These are phyloP conservation scores for Rutilus rutilus DNA, from an alignment of 2,113 vertebrate species.

Conservation along the genomic window DNA sequence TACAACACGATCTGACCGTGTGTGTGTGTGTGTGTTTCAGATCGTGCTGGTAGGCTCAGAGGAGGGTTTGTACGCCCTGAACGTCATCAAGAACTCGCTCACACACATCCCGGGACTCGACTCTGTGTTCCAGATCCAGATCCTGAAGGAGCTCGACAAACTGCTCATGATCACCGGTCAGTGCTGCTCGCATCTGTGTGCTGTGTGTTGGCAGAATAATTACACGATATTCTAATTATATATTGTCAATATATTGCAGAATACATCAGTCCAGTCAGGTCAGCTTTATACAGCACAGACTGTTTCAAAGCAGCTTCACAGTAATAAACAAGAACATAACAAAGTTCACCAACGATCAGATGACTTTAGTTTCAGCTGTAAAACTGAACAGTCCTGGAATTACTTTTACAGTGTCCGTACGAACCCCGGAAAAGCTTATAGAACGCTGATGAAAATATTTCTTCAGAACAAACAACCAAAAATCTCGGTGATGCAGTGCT, in stretches of 20 bases:
- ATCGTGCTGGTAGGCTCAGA: constrained; percentile 97
- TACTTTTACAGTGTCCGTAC: no score
- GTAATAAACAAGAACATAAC: no score
- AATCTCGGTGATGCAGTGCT: no score
- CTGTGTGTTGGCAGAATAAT: neutral
- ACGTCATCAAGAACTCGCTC: constrained; percentile 97
- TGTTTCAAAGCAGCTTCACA: neutral
- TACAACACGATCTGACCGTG: neutral
- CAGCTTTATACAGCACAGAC: no score
- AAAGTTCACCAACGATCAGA: no score
- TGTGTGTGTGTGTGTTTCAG: constrained; percentile 67
- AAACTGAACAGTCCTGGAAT: no score
- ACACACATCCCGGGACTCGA: constrained; percentile 94
- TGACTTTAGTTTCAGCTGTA: no score
- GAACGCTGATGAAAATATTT: no score
- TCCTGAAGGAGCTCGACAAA: constrained; percentile 97
- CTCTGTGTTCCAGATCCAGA: constrained; percentile 96
- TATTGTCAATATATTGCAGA: neutral
- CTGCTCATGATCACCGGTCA: constrained; percentile 91
- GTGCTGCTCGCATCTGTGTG: constrained; percentile 1
- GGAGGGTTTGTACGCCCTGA: constrained; percentile 96
- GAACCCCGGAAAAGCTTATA: no score
- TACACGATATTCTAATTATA: no score
- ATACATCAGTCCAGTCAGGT: neutral
- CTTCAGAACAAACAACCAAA: no score